Evolutionary conservation across 2,113 vertebrate species (phyloP).

Genomic region (Centropristis striata): DNA sequence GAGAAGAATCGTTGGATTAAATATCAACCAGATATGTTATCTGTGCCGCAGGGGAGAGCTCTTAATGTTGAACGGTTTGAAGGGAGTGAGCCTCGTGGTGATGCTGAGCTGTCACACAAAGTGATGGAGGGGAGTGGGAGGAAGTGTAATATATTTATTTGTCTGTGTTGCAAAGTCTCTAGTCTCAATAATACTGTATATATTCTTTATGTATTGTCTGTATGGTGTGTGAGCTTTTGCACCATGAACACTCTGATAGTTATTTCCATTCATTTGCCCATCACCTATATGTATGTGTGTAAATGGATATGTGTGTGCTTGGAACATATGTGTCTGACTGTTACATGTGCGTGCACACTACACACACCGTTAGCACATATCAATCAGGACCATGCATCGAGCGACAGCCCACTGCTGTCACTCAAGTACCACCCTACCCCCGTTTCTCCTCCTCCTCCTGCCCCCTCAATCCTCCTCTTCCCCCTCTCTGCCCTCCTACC

Average conservation of each 20-base stretch:
- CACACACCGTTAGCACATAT: constrained; percentile 17
- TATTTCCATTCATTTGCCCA: constrained; percentile 7
- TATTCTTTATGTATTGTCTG: neutral
- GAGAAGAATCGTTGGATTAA: neutral
- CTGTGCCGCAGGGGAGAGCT: constrained; percentile 3
- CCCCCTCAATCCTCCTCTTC: neutral
- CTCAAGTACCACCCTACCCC: constrained; percentile 31
- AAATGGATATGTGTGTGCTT: neutral
- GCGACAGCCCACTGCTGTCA: constrained; percentile 48
- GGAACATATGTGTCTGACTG: neutral
- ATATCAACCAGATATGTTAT: constrained; percentile 38
- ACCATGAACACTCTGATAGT: neutral
- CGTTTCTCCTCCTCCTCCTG: neutral
- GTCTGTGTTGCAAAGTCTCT: neutral
- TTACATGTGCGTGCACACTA: constrained; percentile 6
- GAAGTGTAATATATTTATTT: constrained; percentile 2
- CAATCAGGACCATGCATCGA: constrained; percentile 48
- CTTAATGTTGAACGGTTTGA: neutral
- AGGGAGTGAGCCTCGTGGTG: constrained; percentile 5
- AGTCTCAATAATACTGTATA: neutral
- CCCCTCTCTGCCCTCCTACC: constrained; percentile 74
- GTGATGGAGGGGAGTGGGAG: constrained; percentile 27
- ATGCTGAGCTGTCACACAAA: constrained; percentile 32
- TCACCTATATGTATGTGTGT: neutral
- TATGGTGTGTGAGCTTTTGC: neutral